Conservation (phyloP, 1,140 invertebrate species). For the Anastrepha obliqua region DNA sequence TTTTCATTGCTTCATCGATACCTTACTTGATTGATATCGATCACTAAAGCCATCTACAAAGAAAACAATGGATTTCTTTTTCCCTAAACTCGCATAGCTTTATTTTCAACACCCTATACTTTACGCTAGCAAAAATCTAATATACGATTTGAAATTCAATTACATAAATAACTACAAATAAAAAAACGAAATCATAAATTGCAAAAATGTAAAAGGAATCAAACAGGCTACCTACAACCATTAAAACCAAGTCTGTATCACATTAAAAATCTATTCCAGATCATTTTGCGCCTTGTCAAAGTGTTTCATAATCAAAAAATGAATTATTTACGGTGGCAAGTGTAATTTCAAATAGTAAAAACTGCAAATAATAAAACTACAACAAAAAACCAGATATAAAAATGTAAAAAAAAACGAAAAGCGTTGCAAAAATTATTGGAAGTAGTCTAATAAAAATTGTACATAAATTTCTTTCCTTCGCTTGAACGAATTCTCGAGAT, state of each 20-base stretch:
- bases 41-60: too few species aligned
- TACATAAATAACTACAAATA: too few species aligned
- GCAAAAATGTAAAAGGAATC: too few species aligned
- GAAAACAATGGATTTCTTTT: too few species aligned
- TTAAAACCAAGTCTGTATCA: neutral
- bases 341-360: neutral
- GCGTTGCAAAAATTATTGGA: neutral
- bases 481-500: slow-evolving; percentile 3
- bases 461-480: neutral
- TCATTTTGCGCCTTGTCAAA: neutral
- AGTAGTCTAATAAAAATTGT: slow-evolving; percentile 24
- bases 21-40: too few species aligned
- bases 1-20: too few species aligned
- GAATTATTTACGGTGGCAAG: neutral
- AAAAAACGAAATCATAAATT: too few species aligned
- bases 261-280: slow-evolving; percentile 2
- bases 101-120: too few species aligned
- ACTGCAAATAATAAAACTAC: neutral
- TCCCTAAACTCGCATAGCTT: too few species aligned
- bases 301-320: neutral
- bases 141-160: too few species aligned
- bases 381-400: neutral
- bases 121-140: too few species aligned
- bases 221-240: too few species aligned
- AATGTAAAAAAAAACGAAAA: neutral